Conservation (phyloP, 2,797 vertebrate genomes). For the Rhinoraja longicauda region DNA sequence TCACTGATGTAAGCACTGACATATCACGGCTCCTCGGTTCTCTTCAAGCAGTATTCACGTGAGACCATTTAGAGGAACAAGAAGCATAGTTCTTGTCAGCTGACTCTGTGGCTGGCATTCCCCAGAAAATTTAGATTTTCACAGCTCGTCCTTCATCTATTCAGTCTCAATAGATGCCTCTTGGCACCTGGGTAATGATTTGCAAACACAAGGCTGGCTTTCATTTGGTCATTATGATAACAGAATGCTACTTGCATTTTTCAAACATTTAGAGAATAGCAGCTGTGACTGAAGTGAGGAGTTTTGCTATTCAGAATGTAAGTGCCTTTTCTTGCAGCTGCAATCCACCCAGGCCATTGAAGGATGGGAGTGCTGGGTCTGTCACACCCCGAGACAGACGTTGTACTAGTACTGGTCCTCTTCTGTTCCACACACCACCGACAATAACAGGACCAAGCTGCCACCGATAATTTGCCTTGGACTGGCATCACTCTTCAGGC, state of each 20-base stretch:
- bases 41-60: not conserved
- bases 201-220: constrained; percentile 29
- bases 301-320: not conserved
- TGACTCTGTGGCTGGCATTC: not conserved
- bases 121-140: constrained; percentile 28
- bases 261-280: not conserved
- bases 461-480: not conserved
- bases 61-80: not conserved
- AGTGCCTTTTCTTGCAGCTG: not conserved
- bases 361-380: not conserved
- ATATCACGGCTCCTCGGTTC: not conserved
- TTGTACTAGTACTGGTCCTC: not conserved
- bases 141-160: constrained; percentile 9
- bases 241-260: not conserved
- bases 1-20: constrained; percentile 14
- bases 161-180: constrained; percentile 10
- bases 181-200: constrained; percentile 32
- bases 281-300: not conserved
- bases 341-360: not conserved
- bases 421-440: not conserved
- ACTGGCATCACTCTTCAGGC: not conserved
- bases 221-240: constrained; percentile 17
- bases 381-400: not conserved
- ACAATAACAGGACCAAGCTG: not conserved
- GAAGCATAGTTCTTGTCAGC: not conserved